Evolutionary conservation across 2,888 invertebrate species (phyloP).

Genomic region (Meteorus cinctellus): DNA sequence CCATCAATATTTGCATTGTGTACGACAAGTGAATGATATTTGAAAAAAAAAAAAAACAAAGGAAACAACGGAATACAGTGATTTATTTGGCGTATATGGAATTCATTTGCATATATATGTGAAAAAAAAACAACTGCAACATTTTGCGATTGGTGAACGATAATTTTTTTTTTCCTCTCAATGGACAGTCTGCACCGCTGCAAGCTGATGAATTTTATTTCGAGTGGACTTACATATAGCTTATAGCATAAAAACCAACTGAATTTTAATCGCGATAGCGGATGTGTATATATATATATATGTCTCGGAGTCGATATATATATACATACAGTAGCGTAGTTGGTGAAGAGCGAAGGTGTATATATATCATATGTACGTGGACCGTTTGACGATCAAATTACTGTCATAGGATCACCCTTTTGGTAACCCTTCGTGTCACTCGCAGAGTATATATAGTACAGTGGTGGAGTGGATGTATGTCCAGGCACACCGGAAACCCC

Average conservation of each 20-base stretch:
- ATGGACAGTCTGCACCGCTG: too few species aligned
- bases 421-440: conserved; percentile 45
- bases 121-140: too few species aligned
- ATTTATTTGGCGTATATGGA: too few species aligned
- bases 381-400: conserved; percentile 62
- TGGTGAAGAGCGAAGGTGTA: conserved; percentile 11
- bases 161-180: too few species aligned
- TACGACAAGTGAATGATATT: too few species aligned
- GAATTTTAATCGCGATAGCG: conserved; percentile 25
- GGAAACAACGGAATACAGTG: too few species aligned
- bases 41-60: too few species aligned
- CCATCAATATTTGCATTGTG: too few species aligned
- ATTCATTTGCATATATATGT: too few species aligned
- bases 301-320: conserved; percentile 57
- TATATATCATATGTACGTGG: conserved; percentile 51
- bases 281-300: conserved; percentile 52
- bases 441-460: conserved; percentile 48
- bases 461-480: conserved; percentile 46
- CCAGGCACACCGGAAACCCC: conserved; percentile 57
- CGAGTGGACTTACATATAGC: not conserved
- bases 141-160: too few species aligned
- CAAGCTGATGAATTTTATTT: too few species aligned
- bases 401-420: conserved; percentile 62
- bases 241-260: not conserved
- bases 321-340: not conserved